A percentile compares a stretch with the other conserved stretches of the same genome.
Conservation (phyloP, 2,888 invertebrate genomes). For the Cerastoderma edule region DNA sequence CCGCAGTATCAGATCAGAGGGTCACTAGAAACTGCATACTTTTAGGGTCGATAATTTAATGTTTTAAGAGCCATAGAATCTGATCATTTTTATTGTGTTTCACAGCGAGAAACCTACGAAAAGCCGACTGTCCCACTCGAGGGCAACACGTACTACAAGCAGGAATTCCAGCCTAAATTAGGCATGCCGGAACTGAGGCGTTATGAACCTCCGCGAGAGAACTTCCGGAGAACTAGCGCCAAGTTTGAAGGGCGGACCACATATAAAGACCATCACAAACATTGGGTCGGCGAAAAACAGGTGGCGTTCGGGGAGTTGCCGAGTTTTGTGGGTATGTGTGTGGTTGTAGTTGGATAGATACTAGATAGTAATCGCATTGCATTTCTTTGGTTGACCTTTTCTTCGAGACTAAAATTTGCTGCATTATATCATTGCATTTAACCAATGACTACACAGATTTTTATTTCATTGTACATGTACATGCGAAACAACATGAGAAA, state of each 20-base stretch:
- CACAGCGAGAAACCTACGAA: constrained; percentile 76
- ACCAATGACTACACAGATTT: too few relatives aligned
- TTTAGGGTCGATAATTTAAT: too few relatives aligned
- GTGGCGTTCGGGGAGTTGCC: constrained; percentile 80
- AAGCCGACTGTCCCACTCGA: constrained; percentile 73
- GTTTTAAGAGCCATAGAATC: too few relatives aligned
- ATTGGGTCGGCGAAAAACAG: constrained; percentile 76
- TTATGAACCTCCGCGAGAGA: constrained; percentile 55
- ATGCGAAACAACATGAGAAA: too few relatives aligned
- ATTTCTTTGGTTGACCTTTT: too few relatives aligned
- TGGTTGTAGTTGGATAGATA: too few relatives aligned
- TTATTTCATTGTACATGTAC: too few relatives aligned
- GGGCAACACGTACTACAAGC: constrained; percentile 70
- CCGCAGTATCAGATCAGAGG: too few relatives aligned
- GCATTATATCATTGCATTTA: too few relatives aligned
- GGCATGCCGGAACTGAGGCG: constrained; percentile 52
- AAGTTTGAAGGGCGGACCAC: constrained; percentile 78
- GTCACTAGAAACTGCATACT: too few relatives aligned
- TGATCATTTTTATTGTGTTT: not conserved
- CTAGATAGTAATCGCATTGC: too few relatives aligned
- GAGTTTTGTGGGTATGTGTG: constrained; percentile 80
- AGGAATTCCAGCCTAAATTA: constrained; percentile 70
- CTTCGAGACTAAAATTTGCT: too few relatives aligned
- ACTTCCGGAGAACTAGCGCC: constrained; percentile 62
- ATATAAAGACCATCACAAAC: constrained; percentile 76